Conservation (phyloP, 2,113 vertebrate species). For the Catagonus wagneri region DNA sequence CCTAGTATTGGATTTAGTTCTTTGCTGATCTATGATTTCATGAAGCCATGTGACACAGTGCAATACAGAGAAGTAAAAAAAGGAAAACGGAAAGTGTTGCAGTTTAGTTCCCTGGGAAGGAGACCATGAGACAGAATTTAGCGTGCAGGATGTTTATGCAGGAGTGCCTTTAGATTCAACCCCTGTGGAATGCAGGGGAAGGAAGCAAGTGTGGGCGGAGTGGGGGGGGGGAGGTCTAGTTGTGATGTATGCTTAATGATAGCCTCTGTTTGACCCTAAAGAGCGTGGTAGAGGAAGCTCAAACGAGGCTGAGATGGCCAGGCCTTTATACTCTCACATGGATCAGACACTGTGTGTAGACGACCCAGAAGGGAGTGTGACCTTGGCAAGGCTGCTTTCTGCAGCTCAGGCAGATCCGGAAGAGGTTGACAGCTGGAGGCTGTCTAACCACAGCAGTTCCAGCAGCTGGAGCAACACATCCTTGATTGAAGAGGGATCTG, state of each 20-base stretch:
- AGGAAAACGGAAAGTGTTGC: neutral
- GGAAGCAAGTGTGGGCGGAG: neutral
- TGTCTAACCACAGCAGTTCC: neutral
- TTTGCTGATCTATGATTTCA: neutral
- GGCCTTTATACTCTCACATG: neutral
- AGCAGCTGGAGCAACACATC: neutral
- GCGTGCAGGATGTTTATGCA: slow-evolving; percentile 9
- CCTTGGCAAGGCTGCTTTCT: slow-evolving; percentile 3
- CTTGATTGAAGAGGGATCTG: neutral
- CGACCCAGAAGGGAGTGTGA: neutral
- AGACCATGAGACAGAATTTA: neutral
- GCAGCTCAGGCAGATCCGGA: neutral
- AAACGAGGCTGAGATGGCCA: neutral
- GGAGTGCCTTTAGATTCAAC: neutral
- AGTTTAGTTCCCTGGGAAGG: neutral
- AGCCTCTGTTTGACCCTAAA: neutral
- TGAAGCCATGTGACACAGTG: neutral
- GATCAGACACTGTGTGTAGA: neutral
- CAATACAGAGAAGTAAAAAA: neutral
- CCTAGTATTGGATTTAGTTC: neutral
- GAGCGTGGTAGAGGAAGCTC: neutral
- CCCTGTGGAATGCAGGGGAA: neutral
- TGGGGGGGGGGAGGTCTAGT: neutral
- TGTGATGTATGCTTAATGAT: neutral
- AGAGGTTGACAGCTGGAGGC: neutral